Evolutionary conservation across 2,113 vertebrate genomes (phyloP).

Genomic region (Clarias batrachus): DNA sequence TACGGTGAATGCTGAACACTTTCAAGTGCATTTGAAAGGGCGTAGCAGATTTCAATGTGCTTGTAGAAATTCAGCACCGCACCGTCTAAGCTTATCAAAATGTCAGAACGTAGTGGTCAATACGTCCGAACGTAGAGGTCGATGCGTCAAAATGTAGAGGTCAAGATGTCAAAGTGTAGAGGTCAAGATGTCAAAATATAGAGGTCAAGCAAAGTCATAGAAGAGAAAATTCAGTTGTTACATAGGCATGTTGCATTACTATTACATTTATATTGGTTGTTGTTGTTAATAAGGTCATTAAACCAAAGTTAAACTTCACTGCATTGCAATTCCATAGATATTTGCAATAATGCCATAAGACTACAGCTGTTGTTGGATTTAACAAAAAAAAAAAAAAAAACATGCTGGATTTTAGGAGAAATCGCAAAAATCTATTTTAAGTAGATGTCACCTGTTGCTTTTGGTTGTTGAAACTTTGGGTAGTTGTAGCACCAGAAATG

Average conservation of each 20-base stretch:
- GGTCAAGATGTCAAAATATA: background rate
- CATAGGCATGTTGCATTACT: no score
- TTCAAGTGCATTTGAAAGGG: conserved; percentile 34
- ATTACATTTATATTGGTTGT: background rate
- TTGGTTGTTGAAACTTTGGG: background rate
- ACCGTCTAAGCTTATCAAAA: background rate
- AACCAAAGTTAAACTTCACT: conserved; percentile 35
- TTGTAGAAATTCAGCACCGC: conserved; percentile 10
- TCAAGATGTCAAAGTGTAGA: background rate
- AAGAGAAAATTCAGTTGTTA: background rate
- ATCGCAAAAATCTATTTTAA: background rate
- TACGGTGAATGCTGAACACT: conserved; percentile 36
- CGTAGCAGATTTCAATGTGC: conserved; percentile 33
- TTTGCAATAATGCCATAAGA: conserved; percentile 33
- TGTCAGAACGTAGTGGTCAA: background rate
- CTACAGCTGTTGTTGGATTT: background rate
- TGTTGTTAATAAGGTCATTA: conserved; percentile 3
- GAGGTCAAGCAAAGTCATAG: background rate
- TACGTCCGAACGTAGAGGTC: background rate
- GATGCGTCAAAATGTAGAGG: background rate
- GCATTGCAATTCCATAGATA: conserved; percentile 9
- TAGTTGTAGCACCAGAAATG: conserved; percentile 36
- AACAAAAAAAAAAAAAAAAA: background rate
- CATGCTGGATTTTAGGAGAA: background rate
- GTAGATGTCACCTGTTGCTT: background rate